phyloP scores from a whole-genome alignment of 2,113 vertebrate species.

The Pantherophis guttatus region DNA sequence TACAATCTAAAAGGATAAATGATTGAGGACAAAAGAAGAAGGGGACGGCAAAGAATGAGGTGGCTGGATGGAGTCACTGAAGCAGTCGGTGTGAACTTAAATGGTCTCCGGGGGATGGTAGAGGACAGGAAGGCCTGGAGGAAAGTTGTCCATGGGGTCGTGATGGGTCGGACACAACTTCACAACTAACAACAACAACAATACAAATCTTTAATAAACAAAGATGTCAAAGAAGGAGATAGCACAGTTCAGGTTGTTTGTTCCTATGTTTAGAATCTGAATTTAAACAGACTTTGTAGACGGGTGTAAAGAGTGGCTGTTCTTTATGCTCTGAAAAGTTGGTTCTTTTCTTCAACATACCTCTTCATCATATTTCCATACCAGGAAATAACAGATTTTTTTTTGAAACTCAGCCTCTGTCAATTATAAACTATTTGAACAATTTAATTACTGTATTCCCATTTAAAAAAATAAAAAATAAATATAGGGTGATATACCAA shows the following conservation, averaged over 20 bases:
- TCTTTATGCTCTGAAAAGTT: background rate
- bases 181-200: too few relatives aligned
- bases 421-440: constrained; percentile 3
- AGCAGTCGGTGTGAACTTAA: too few relatives aligned
- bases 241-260: background rate
- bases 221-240: background rate
- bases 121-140: too few relatives aligned
- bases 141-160: too few relatives aligned
- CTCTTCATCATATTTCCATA: background rate
- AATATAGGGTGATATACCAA: constrained; percentile 2
- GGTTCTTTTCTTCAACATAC: background rate
- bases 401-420: background rate
- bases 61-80: too few relatives aligned
- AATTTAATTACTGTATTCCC: background rate
- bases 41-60: too few relatives aligned
- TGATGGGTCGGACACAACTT: too few relatives aligned
- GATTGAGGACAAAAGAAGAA: background rate
- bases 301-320: background rate
- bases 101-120: too few relatives aligned
- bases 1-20: background rate
- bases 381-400: background rate
- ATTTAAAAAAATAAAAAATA: background rate
- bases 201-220: background rate
- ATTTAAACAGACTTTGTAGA: background rate
- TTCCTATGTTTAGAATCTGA: constrained; percentile 24